Evolutionary conservation across 2,113 vertebrate species (phyloP), one percentile per base, ranked within the genome.

Genomic region (Stigmatopora nigra): DNA sequence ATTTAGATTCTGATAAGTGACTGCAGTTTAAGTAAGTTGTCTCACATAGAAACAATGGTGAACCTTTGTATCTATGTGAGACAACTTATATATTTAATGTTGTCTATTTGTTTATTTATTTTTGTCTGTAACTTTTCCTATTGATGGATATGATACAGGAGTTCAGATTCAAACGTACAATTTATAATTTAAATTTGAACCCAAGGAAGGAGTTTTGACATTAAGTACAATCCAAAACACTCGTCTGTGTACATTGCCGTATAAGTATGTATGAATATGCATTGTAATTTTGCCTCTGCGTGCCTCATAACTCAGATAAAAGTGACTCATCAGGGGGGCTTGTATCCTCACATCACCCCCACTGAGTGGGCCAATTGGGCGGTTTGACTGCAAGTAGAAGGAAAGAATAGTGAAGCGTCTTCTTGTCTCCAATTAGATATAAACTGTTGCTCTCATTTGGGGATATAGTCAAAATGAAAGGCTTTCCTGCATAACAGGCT

Each of bases 401-500:
- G 58, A 60, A 41, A 53, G 31, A 70, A 65, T 71, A 63, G 45
- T 48, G 22, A 15, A 70, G 31, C 20, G 25, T 71, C 68, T 71
- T 69, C 62, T 75, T 78, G 60, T 72, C 76, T 66, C 67, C 68
- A 74, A 63, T 78, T 78, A 74, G 64, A 68, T 76, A 63, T 63
- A 68, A 74, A 64, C 77, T 68, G 69, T 74, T 75, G 70, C 70
- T 60, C 78, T 84, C 79, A 76, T 82, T 82, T 82, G 77, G 63
- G 56, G 25, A 31, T 82, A 77, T 62, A 75, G 72, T 81, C 72
- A 83, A 78, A 79, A 68, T 67, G 77, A 72, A 65, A 52, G 77
- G 69, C 36, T 65, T 77, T 78, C 70, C 67, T 73, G 67, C 49
- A 62, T 76, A 85, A 80, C 62, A 76, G 69, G 65, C 69, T 68